phyloP scores from a whole-genome alignment of 2,113 vertebrate genomes.

The Hemiprocne comata region DNA sequence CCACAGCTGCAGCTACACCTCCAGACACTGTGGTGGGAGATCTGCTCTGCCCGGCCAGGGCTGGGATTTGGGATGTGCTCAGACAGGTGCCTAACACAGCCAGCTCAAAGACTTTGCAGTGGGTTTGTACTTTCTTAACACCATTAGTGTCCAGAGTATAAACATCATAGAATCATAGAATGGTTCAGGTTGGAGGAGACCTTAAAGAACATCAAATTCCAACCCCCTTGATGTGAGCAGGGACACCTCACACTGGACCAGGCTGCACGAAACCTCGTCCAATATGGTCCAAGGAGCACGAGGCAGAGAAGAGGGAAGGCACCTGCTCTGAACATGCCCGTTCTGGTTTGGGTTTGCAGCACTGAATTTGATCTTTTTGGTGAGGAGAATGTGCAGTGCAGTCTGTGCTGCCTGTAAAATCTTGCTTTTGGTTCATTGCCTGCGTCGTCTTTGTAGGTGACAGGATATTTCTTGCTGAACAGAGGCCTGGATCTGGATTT shows the following conservation, averaged over 20 bases:
- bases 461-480: accelerated
- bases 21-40: accelerated
- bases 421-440: accelerated
- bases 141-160: accelerated
- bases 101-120: accelerated
- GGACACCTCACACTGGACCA: too few species aligned
- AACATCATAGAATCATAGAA: too few species aligned
- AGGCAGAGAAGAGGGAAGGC: not conserved
- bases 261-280: too few species aligned
- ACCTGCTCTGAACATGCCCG: not conserved
- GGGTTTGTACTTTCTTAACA: not conserved
- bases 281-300: not conserved
- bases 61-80: accelerated
- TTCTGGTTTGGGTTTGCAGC: not conserved
- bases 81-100: accelerated
- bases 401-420: not conserved
- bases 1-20: not conserved
- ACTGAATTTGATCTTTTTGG: accelerated
- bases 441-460: accelerated
- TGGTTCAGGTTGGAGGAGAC: too few species aligned
- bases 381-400: accelerated
- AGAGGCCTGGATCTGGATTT: not conserved
- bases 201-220: too few species aligned
- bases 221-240: too few species aligned
- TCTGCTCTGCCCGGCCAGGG: not conserved